These are phyloP conservation scores for Drosophila nebulosa DNA, from an alignment of 1,140 invertebrate species.

Conservation along the genomic window DNA sequence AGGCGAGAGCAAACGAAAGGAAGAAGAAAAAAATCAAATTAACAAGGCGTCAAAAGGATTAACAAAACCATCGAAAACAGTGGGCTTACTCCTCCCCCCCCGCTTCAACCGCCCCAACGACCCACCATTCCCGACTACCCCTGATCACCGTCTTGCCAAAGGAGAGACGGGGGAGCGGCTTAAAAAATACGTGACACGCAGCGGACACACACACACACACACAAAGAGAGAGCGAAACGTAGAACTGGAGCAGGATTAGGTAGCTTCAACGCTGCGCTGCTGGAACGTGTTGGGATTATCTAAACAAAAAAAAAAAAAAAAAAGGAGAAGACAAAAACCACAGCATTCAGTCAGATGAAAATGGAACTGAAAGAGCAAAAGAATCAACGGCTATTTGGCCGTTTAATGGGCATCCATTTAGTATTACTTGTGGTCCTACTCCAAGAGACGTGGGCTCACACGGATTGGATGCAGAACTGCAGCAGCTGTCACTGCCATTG, in stretches of 20 bases:
- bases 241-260: not conserved
- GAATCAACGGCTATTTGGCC: not conserved
- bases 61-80: slow-evolving; percentile 4
- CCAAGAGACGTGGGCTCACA: slow-evolving; percentile 33
- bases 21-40: slow-evolving; percentile 42
- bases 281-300: slow-evolving; percentile 20
- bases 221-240: not conserved
- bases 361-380: not conserved
- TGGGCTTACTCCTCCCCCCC: not conserved
- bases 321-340: not conserved
- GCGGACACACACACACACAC: not conserved
- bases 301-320: not conserved
- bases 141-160: no score
- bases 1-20: not conserved
- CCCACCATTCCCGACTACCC: no score
- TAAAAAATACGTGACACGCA: slow-evolving; percentile 31
- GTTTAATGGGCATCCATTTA: slow-evolving; percentile 1
- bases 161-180: not conserved
- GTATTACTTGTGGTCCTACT: slow-evolving; percentile 11
- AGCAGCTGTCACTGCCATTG: slow-evolving; percentile 88
- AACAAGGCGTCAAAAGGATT: slow-evolving; percentile 57
- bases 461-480: slow-evolving; percentile 83
- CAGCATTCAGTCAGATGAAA: not conserved
- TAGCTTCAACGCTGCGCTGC: not conserved
- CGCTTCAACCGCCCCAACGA: not conserved